Conservation (phyloP, 92 coral and sea anemone genomes). For the Pocillopora grandis region DNA sequence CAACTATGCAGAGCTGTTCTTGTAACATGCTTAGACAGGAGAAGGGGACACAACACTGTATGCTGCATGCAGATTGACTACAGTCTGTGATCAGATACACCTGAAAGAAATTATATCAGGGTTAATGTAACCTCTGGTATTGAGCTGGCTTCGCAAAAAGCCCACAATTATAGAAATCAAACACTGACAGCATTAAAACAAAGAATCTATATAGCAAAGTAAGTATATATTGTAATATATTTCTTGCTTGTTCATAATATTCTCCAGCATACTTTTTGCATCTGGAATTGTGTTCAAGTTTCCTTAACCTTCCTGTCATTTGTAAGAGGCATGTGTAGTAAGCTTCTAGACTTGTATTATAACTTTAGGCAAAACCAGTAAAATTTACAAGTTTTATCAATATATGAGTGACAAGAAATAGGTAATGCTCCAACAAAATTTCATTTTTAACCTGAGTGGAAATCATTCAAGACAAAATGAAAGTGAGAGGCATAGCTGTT, state of each 20-base stretch:
- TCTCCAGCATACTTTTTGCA: background rate
- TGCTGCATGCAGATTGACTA: background rate
- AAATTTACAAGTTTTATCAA: no score
- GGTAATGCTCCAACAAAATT: no score
- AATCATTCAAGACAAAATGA: no score
- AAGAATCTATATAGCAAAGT: conserved; percentile 14
- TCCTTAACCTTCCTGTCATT: no score
- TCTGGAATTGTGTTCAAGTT: background rate
- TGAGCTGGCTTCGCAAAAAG: conserved; percentile 2
- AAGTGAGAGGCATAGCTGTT: no score
- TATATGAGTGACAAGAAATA: no score
- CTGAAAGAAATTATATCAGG: background rate
- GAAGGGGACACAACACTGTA: background rate
- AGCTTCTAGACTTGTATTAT: no score
- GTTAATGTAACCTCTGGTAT: background rate
- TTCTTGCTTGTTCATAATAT: background rate
- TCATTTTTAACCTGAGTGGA: no score
- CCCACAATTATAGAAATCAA: background rate
- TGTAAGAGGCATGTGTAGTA: no score
- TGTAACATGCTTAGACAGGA: no score
- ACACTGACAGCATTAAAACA: conserved; percentile 8
- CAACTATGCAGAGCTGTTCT: no score
- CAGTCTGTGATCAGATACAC: conserved; percentile 4
- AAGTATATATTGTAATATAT: background rate
- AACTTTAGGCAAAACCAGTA: no score